Evolutionary conservation across 2,888 invertebrate species (phyloP), one percentile per base, ranked within the genome.

Genomic region (Agapostemon virescens): DNA sequence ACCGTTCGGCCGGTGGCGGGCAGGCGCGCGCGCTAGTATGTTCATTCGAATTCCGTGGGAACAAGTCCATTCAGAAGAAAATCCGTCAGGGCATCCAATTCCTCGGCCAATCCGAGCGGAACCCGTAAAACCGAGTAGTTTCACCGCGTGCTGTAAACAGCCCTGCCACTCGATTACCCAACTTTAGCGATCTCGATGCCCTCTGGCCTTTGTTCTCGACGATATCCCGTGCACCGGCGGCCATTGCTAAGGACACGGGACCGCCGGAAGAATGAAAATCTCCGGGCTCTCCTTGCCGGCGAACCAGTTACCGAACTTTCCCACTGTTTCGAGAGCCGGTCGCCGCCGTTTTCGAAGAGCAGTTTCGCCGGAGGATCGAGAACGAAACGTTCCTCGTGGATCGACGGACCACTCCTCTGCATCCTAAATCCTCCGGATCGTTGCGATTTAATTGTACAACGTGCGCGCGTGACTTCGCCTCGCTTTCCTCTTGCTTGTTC

Each of bases 291-390:
- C 15, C n/a, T 26, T 15, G 13, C 40, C n/a, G 20, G 13, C 36
- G 55, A 55, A 71, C 70, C 63, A 33, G 52, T 79, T 67, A 20
- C 30, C 13, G 52, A 69, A 66, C 78, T 80, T 55, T 30, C 26
- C 6, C 30, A n/a, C 30, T 7, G 30, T 55, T 17, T 30, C 30
- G 49, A 4, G 40, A 4, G 15, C 40, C 11, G 13, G 15, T 40
- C 40, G 15, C 13, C 11, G 0, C 40, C 40, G 15, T 40, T 38
- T 38, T 4, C 33, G 33, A 33, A 33, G 33, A 33, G 5, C 33
- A 33, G 33, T 33, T 33, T 5, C 3, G 3, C 33, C 33, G 3
- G 33, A n/a, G 2, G 61, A 61, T 61, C 61, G 33, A 61, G 20
- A 4, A 20, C 33, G 61, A 61, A 30, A 20, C 30, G 17, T 30